phyloP scores from a whole-genome alignment of 1,140 invertebrate genomes.

The Nasonia vitripennis region DNA sequence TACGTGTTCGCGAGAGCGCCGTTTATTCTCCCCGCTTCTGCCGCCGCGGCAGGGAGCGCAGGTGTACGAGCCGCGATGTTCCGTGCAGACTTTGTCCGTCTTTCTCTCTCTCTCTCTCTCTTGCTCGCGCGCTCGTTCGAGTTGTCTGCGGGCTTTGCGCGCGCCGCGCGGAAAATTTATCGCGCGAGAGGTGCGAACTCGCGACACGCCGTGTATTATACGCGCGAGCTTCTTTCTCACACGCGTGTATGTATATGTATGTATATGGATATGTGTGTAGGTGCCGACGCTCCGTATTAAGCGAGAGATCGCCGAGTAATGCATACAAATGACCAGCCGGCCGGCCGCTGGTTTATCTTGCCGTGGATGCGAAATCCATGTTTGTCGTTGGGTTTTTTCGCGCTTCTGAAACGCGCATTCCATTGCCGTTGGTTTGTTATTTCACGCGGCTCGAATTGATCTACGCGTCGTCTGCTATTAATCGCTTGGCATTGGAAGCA shows the following conservation, averaged over 20 bases:
- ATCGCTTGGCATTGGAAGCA: no score
- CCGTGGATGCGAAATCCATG: neutral
- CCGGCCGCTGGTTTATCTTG: neutral
- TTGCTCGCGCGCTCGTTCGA: neutral
- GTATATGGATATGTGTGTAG: neutral
- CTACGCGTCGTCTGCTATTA: no score
- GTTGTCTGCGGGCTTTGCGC: slow-evolving; percentile 5
- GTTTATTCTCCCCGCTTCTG: slow-evolving; percentile 33
- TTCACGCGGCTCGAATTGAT: no score
- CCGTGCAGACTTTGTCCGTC: neutral
- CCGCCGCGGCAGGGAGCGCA: neutral
- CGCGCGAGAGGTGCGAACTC: slow-evolving; percentile 20
- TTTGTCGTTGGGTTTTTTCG: neutral
- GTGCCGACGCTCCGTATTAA: slow-evolving; percentile 9
- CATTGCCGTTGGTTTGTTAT: neutral
- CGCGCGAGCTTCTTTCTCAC: slow-evolving; percentile 18
- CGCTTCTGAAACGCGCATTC: neutral
- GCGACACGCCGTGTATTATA: slow-evolving; percentile 34
- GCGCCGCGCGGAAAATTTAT: slow-evolving; percentile 41
- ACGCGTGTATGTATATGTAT: neutral
- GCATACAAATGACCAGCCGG: slow-evolving; percentile 11
- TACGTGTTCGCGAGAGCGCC: neutral
- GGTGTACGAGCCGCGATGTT: slow-evolving; percentile 27
- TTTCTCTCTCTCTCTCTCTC: slow-evolving; percentile 27
- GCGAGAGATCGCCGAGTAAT: slow-evolving; percentile 1